Evolutionary conservation across 2,113 vertebrate species (phyloP), one percentile per base, ranked within the genome.

Genomic region (Aramus guarauna): DNA sequence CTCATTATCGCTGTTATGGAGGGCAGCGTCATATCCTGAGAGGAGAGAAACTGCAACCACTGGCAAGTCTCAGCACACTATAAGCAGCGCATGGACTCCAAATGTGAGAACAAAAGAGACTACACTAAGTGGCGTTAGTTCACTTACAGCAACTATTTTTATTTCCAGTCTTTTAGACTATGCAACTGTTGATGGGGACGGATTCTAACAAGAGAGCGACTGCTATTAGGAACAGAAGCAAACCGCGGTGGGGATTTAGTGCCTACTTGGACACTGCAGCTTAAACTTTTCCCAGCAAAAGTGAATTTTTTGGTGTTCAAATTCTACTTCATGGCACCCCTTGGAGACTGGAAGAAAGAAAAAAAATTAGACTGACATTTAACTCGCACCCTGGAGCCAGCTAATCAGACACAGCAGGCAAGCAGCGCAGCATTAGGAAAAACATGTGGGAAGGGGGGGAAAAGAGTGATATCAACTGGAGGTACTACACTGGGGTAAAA

Each of bases 281-380:
- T 94, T 81, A 88, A 97, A 79, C 62, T 59, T 71, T 60, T 71
- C 66, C 69, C 22, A 90, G 66, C 22, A 91, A 69, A 91, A 91
- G 73, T 20, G 71, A 45, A 8, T 50, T 77, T 85, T 91, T 48
- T 93, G 56, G 93, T 59, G 95, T 87, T 96, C 91, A 83, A 76
- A 91, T 80, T 94, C 73, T 36, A 74, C 95, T 96, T 96, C 67
- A 66, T 77, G 82, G 72, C 90, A 92, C 87, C 75, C 53, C 82
- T 89, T 80, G 91, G 92, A 95, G 85, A 88, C 52, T 92, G 12
- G 60, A 77, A 91, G 36, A 90, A 94, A 92, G 37, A 36, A 92
- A 76, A 92, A 76, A 94, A 94, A 90, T 90, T 88, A 76, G 67
- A 37, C 58, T 97, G 95, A 95, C 93, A 85, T 97, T 96, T 94